phyloP scores from a whole-genome alignment of 2,113 vertebrate genomes.

The Phodopus roborovskii region DNA sequence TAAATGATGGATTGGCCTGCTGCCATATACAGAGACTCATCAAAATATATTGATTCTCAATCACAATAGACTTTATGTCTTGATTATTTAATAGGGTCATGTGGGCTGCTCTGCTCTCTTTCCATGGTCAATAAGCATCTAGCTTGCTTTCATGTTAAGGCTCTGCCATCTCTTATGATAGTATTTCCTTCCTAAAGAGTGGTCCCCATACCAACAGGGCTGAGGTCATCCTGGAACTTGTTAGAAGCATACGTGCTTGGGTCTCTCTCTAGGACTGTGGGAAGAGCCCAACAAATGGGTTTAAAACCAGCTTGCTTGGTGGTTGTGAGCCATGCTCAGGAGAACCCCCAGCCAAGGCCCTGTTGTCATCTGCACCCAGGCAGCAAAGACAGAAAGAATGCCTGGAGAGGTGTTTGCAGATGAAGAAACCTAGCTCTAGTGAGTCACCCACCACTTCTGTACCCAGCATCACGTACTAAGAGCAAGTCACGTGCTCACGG shows the following conservation, averaged over 20 bases:
- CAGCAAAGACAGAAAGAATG: neutral
- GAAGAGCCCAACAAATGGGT: neutral
- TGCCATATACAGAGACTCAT: neutral
- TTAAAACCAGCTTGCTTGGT: neutral
- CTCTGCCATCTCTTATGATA: neutral
- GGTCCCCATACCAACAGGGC: neutral
- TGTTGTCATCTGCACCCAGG: neutral
- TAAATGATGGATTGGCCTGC: neutral
- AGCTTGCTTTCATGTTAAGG: neutral
- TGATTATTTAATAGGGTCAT: neutral
- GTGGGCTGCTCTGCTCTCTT: no score
- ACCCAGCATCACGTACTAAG: neutral
- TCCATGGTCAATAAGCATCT: neutral
- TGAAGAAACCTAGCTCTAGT: neutral
- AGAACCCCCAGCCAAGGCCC: neutral
- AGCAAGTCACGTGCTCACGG: neutral
- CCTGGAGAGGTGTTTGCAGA: neutral
- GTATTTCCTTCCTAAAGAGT: neutral
- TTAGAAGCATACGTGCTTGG: neutral
- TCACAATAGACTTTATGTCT: neutral
- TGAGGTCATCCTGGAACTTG: neutral
- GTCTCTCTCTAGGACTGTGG: neutral
- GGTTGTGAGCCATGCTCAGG: neutral
- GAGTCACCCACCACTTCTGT: no score
- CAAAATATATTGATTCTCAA: constrained; percentile 11